Base-by-base conservation (phyloP, 2,888 invertebrate genomes). In the Athetis lepigone region DNA sequence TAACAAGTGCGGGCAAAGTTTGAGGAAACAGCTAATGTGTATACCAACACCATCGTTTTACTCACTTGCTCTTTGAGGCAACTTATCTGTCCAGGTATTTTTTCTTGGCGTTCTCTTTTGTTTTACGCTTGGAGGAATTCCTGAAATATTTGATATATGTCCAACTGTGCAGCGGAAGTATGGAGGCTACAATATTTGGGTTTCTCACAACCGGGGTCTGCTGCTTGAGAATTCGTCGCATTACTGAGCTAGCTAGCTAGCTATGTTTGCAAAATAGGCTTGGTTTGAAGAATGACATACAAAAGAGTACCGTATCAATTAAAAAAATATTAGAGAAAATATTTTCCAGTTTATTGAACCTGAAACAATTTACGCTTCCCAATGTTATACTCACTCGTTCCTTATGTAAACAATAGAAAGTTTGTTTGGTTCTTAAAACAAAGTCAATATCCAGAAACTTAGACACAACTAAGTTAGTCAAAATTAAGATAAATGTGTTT, bases 401-500 rank as follows among this genome's bases (percentile, higher is more conserved):
- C 8, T 29, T 49, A 36, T 42, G 13, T 18, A 51, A 36, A 50
- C 50, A 37, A 37, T 39, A 57, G n/a, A 39, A 57, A 59, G 37
- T 67, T 54, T 9, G 21, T 27, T 18, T 45, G 47, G 29, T 58
- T 58, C 40, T 56, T 36, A 8, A 49, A 58, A 70, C 51, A 61
- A 74, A 65, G 47, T 73, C 75, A 76, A 77, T 67, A 67, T 57
- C 45, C 43, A 57, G 50, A 67, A 70, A 73, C 70, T 70, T 63
- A 73, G 47, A 63, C 36, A 46, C 54, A 64, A 69, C 58, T 75
- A 74, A 83, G 71, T 81, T 73, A 77, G 19, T 70, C 71, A 70
- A 80, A 81, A 84, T 85, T 84, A 84, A 86, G 86, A 86, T 82
- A 83, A 86, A 87, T 82, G 84, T 64, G 65, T 82, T 82, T 86